Evolutionary conservation across 92 coral and sea anemone genomes (phyloP).

Genomic region (Actinostola sp.): DNA sequence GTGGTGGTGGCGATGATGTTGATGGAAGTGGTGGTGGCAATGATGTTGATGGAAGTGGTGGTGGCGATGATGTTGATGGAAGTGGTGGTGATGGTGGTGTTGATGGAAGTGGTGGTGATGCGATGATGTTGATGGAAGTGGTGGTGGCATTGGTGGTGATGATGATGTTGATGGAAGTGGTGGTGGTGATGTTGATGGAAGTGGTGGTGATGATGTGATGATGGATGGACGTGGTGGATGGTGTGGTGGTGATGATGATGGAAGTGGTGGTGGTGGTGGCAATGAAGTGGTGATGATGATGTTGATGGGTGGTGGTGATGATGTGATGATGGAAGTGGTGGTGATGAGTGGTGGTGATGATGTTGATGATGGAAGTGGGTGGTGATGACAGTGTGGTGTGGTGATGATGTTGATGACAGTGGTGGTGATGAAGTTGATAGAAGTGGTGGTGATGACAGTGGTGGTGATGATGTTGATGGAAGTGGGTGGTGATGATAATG

Average conservation of each 20-base stretch:
- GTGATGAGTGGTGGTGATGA: not conserved
- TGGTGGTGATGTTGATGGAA: not conserved
- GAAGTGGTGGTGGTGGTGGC: not conserved
- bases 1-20: not conserved
- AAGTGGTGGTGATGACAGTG: conserved; percentile 2
- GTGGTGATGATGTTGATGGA: conserved; percentile 3
- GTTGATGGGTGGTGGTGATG: not conserved
- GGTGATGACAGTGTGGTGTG: not conserved
- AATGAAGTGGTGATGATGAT: not conserved
- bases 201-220: too few relatives aligned
- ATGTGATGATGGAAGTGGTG: not conserved
- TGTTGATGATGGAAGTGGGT: not conserved
- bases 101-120: not conserved
- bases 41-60: not conserved
- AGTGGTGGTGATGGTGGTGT: not conserved
- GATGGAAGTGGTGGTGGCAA: not conserved
- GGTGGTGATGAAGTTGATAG: conserved; percentile 8
- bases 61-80: not conserved
- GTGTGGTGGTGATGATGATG: not conserved
- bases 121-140: not conserved
- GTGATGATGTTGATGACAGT: not conserved
- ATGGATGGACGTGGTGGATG: not conserved
- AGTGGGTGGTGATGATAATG: not conserved
- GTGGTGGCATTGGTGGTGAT: not conserved
- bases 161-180: not conserved